Evolutionary conservation across 2,113 vertebrate species (phyloP).

Genomic region (Microtus montanus): DNA sequence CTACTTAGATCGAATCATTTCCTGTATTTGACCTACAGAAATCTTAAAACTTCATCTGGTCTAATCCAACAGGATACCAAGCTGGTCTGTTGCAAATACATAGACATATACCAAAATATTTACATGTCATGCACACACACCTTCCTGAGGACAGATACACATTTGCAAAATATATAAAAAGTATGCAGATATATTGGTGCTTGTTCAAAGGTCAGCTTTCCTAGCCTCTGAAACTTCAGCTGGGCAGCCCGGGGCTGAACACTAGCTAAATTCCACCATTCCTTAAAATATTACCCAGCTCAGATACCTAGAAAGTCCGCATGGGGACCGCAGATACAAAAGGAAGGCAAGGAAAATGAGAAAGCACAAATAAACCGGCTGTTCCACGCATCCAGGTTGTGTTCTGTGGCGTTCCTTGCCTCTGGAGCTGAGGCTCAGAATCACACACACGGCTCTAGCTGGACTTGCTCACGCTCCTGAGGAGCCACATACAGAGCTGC

Average conservation of each 20-base stretch:
- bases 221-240: conserved; percentile 4
- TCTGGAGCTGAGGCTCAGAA: conserved; percentile 21
- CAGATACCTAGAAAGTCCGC: conserved; percentile 71
- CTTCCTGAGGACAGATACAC: neutral
- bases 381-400: neutral
- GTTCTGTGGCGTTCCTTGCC: conserved; percentile 17
- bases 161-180: neutral
- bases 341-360: conserved; percentile 73
- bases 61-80: neutral
- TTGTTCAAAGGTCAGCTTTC: conserved; percentile 28
- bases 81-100: neutral
- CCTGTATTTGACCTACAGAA: conserved; percentile 30
- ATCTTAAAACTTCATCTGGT: conserved; percentile 3
- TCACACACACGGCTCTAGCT: neutral
- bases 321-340: conserved; percentile 67
- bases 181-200: neutral
- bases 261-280: conserved; percentile 52
- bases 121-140: neutral
- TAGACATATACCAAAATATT: neutral
- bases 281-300: conserved; percentile 70
- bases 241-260: conserved; percentile 40
- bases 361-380: conserved; percentile 72
- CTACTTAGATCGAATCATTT: neutral
- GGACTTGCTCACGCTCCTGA: neutral
- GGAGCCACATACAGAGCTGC: too few species aligned